These are phyloP conservation scores for Muraenolepis orangiensis DNA, from an alignment of 2,797 vertebrate genomes.

Conservation along the genomic window DNA sequence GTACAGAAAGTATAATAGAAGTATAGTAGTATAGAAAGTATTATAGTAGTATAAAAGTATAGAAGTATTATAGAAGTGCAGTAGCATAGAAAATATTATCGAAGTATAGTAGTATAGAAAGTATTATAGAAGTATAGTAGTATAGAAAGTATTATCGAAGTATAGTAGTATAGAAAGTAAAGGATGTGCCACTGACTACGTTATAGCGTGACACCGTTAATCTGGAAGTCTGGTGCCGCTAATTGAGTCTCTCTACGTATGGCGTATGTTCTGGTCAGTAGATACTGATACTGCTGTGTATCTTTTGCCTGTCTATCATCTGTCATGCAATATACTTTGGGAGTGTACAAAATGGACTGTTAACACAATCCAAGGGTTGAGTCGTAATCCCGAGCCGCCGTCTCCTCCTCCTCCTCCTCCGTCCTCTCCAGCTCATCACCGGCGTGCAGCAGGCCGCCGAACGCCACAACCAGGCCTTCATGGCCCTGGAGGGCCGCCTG, in stretches of 20 bases:
- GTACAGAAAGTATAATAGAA: too few species aligned
- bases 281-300: neutral
- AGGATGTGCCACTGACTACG: too few species aligned
- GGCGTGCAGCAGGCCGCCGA: constrained; percentile 96
- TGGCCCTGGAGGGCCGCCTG: constrained; percentile 94
- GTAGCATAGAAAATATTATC: too few species aligned
- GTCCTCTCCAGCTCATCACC: constrained; percentile 89
- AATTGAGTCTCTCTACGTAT: neutral
- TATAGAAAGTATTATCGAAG: too few species aligned
- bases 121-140: too few species aligned
- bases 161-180: too few species aligned
- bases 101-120: too few species aligned
- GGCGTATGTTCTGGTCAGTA: neutral
- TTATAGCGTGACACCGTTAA: neutral
- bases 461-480: constrained; percentile 95
- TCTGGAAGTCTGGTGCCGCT: neutral
- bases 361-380: too few species aligned
- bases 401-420: too few species aligned
- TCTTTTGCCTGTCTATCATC: neutral
- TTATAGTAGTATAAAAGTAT: too few species aligned
- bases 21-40: too few species aligned
- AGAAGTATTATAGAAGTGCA: too few species aligned
- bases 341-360: neutral
- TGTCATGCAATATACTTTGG: neutral
- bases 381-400: neutral